Base-by-base conservation (phyloP, 2,797 vertebrate species). In the Adelosebastes latens region DNA sequence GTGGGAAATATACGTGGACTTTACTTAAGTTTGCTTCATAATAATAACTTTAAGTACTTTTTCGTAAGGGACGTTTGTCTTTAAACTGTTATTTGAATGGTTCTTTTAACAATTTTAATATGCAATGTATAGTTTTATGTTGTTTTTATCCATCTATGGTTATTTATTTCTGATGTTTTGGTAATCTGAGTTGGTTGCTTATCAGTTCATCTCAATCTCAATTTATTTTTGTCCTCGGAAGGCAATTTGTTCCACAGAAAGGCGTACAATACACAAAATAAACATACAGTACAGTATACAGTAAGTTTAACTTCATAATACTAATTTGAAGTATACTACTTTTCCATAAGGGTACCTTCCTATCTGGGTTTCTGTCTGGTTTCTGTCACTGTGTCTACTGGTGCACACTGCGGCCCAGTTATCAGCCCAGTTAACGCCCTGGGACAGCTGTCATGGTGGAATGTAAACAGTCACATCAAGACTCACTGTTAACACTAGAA, bases 401-500 rank as follows among this genome's bases (percentile, higher is more conserved):
- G 24, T 75, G 49, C 29, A n/a, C 55, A n/a, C 14, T 4, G 64
- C 0, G 3, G 68, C 60, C 32, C 62, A 62, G 39, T 69, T 68
- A 67, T 86, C 64, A 55, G 36, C 73, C 61, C 18, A 52, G 81
- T 72, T 49, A 60, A 62, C n/a, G 31, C 71, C 60, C 82, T 24
- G 67, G 42, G 61, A 70, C 67, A 58, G 59, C 65, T 72, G 86
- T 79, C 71, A 14, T 1, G 22, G 6, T 55, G 70, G 39, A 79
- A 82, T 82, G 82, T 74, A 78, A 84, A 78, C 75, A 72, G 61
- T 82, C 85, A 53, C 68, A 75, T 74, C 36, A 22, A 69, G 42
- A 77, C 27, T 58, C 42, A 34, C 20, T 79, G 67, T 75, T 71
- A 69, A 70, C 34, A 65, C 18, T 4, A 20, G 29, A 80, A 63